These are phyloP conservation scores for Monochamus saltuarius DNA, from an alignment of 1,140 invertebrate species.

Conservation along the genomic window DNA sequence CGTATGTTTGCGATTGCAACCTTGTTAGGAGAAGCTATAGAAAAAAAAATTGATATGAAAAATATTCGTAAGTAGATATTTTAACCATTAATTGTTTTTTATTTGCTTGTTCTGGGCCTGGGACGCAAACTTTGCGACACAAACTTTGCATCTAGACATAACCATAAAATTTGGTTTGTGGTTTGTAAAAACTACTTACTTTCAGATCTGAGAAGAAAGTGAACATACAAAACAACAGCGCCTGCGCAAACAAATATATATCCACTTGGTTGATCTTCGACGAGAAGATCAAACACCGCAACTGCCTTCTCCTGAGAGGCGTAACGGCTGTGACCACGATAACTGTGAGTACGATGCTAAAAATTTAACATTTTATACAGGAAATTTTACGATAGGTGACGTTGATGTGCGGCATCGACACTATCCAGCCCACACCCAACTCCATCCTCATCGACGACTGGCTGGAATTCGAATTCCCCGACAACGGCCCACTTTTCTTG, in stretches of 20 bases:
- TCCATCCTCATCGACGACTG: slow-evolving; percentile 57
- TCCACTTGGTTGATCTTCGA: slow-evolving; percentile 35
- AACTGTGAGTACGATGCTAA: slow-evolving; percentile 73
- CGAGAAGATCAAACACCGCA: slow-evolving; percentile 35
- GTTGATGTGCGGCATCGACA: slow-evolving; percentile 49
- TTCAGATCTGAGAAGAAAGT: slow-evolving; percentile 37
- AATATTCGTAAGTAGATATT: too few species aligned
- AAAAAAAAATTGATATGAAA: too few species aligned
- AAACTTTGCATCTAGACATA: too few species aligned
- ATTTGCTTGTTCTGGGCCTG: too few species aligned
- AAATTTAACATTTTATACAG: slow-evolving; percentile 43
- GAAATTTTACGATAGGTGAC: slow-evolving; percentile 48
- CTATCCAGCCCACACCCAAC: slow-evolving; percentile 17
- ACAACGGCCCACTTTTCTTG: slow-evolving; percentile 46
- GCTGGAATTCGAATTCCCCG: slow-evolving; percentile 34
- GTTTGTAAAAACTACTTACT: neutral
- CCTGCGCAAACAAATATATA: slow-evolving; percentile 23
- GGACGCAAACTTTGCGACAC: too few species aligned
- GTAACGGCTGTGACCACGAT: slow-evolving; percentile 78
- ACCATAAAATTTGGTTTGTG: too few species aligned
- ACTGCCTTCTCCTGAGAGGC: slow-evolving; percentile 28
- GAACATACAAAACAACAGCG: slow-evolving; percentile 30
- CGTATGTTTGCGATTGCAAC: too few species aligned
- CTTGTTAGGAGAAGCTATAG: too few species aligned
- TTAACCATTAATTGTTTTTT: too few species aligned